phyloP scores from a whole-genome alignment of 1,140 invertebrate genomes.

The Cherax quadricarinatus region DNA sequence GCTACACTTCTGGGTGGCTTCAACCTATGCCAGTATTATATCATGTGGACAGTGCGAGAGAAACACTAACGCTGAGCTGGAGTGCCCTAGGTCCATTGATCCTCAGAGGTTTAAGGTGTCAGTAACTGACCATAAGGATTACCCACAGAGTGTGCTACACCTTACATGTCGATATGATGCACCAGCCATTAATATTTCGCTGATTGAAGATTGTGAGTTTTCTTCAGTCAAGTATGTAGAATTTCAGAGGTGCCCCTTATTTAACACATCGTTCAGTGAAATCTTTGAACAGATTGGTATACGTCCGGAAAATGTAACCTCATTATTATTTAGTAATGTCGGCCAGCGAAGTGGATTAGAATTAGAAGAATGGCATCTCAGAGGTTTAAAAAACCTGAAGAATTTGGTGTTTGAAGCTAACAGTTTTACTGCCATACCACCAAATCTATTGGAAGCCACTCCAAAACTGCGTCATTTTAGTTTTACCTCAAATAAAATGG shows the following conservation, averaged over 20 bases:
- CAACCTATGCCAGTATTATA: neutral
- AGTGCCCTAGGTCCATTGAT: neutral
- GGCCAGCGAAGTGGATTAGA: slow-evolving; percentile 73
- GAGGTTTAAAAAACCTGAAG: slow-evolving; percentile 78
- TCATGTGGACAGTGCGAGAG: slow-evolving; percentile 7
- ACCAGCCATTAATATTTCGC: neutral
- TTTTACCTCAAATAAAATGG: slow-evolving; percentile 81
- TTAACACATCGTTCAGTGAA: slow-evolving; percentile 36
- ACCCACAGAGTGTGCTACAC: neutral
- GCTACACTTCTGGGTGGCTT: neutral
- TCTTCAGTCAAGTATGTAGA: slow-evolving; percentile 15
- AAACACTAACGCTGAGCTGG: neutral
- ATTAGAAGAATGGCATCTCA: slow-evolving; percentile 79
- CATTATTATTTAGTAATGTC: slow-evolving; percentile 11
- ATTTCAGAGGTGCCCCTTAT: slow-evolving; percentile 27
- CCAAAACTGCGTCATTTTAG: slow-evolving; percentile 81
- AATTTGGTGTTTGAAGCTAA: slow-evolving; percentile 78
- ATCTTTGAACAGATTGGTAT: slow-evolving; percentile 30
- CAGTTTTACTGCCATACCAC: slow-evolving; percentile 79
- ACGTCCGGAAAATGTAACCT: neutral
- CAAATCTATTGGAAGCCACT: slow-evolving; percentile 79
- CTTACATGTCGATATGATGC: neutral
- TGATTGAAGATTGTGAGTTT: slow-evolving; percentile 36
- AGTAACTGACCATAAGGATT: neutral
- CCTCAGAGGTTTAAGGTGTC: neutral